phyloP scores from a whole-genome alignment of 1,140 invertebrate species.

The Oppia nitens region DNA sequence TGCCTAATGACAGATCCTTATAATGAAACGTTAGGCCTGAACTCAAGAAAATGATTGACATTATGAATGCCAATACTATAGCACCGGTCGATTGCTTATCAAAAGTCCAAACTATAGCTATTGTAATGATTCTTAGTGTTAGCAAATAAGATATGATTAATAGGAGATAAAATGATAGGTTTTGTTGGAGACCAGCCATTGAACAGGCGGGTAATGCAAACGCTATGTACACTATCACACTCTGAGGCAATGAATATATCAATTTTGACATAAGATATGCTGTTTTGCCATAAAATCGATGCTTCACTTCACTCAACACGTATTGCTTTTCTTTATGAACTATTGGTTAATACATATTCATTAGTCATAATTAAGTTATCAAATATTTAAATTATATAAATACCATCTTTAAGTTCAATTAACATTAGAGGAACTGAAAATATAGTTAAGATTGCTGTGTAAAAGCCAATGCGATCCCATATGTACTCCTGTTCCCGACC shows the following conservation, averaged over 20 bases:
- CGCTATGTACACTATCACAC: slow-evolving; percentile 49
- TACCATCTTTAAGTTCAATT: slow-evolving; percentile 42
- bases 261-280: slow-evolving; percentile 56
- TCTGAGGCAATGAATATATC: slow-evolving; percentile 40
- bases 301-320: slow-evolving; percentile 55
- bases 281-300: slow-evolving; percentile 56
- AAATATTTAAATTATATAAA: not conserved
- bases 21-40: slow-evolving; percentile 53
- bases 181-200: slow-evolving; percentile 55
- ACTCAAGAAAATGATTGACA: slow-evolving; percentile 43
- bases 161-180: slow-evolving; percentile 53
- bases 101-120: slow-evolving; percentile 46
- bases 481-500: slow-evolving; percentile 28
- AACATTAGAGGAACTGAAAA: slow-evolving; percentile 56
- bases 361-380: not conserved
- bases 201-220: slow-evolving; percentile 71
- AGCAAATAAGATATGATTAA: slow-evolving; percentile 60
- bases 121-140: slow-evolving; percentile 47
- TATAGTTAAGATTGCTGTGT: slow-evolving; percentile 60
- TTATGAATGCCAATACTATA: slow-evolving; percentile 32
- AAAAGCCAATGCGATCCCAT: slow-evolving; percentile 50
- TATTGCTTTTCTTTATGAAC: slow-evolving; percentile 45
- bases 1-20: slow-evolving; percentile 45
- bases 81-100: slow-evolving; percentile 17
- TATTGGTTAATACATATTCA: slow-evolving; percentile 15